Base-by-base conservation (phyloP, 2,888 invertebrate genomes). In the Lasioglossum villosulum region DNA sequence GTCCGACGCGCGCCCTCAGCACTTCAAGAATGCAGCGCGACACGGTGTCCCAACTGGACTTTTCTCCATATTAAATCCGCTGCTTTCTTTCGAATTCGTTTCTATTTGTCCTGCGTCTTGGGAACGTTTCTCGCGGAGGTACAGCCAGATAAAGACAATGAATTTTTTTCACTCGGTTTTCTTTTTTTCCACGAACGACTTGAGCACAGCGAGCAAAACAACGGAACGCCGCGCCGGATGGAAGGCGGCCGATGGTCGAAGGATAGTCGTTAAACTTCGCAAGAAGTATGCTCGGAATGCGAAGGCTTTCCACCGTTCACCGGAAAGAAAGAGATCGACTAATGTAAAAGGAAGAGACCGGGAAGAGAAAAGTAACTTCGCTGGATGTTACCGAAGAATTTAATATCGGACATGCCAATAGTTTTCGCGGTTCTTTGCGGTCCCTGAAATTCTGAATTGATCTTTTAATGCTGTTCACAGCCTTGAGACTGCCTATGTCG, bases 231-330 rank as follows among this genome's bases (percentile, higher is more conserved):
- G 71, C 23, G 37, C 16, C 34, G 71, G 42, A 68, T 66, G 74
- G 56, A 34, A 52, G 39, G 19, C 59, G 16, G 30, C 45, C 27
- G 59, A n/a, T 52, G 59, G 45, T 48, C 34, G 78, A 68, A 48
- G 27, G 59, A 37, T 71, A 78, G 78, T 82, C 78, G 30, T 75
- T 73, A 75, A 68, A 70, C 71, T 73, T 74, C 19, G 73, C 48
- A n/a, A 52, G 74, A 82, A 79, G 79, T 80, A 80, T 79, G 82
- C 72, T 68, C 27, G 66, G 77, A 75, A 82, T 83, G 77, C 63
- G 68, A 71, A 23, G 82, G 85, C 75, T 76, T 82, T 82, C 68
- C 19, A n/a, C 39, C 30, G 68, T 76, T 77, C 80, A 75, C 48
- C 42, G 63, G 34, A 30, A 68, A 48, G 74, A 75, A 63, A 59